Conservation (phyloP, 2,113 vertebrate species). For the Chionomys nivalis region DNA sequence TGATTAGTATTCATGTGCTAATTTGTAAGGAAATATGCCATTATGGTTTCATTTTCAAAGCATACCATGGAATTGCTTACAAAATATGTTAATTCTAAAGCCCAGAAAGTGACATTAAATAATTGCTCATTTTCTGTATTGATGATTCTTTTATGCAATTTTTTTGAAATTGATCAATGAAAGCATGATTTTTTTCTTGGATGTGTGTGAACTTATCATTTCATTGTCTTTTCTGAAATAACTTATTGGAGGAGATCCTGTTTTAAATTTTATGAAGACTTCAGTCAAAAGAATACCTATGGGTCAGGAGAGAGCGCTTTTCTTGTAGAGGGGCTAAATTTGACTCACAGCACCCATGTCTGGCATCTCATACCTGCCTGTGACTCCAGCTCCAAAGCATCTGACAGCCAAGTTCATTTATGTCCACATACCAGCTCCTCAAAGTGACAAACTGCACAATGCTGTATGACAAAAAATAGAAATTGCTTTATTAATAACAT, state of each 20-base stretch:
- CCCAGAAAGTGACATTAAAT: background rate
- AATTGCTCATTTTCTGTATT: background rate
- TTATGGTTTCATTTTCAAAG: constrained; percentile 36
- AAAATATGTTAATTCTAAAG: constrained; percentile 34
- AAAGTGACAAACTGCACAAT: background rate
- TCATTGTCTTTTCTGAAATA: constrained; percentile 4
- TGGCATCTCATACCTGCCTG: background rate
- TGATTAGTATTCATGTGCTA: background rate
- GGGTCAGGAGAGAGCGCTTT: too few species aligned
- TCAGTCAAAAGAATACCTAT: background rate
- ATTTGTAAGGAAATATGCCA: background rate
- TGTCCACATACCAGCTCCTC: background rate
- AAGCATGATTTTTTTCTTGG: background rate
- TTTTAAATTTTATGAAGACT: constrained; percentile 1
- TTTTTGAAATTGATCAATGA: background rate
- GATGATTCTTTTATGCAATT: background rate
- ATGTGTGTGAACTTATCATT: background rate
- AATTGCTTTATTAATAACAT: background rate
- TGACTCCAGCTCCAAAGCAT: background rate
- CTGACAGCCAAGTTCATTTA: background rate
- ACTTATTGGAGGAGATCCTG: background rate
- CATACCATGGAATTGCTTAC: background rate
- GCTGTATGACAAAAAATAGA: background rate
- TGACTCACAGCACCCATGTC: background rate
- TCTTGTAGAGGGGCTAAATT: background rate